Conservation (phyloP, 2,888 invertebrate species). For the Apocheima hispidaria region DNA sequence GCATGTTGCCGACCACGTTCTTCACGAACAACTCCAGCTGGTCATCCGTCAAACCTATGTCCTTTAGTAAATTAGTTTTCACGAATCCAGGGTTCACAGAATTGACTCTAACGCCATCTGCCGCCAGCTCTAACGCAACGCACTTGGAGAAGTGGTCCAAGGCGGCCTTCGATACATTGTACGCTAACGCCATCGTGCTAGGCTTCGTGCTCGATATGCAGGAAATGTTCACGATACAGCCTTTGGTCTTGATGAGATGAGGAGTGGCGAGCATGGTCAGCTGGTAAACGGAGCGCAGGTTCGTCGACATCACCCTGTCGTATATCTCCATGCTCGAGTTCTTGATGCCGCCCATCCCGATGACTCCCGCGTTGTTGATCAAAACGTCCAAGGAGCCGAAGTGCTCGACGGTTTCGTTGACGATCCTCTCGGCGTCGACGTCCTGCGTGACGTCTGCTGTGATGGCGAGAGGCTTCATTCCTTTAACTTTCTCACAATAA, state of each 20-base stretch:
- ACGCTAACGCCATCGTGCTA: constrained; percentile 91
- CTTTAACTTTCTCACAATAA: constrained; percentile 86
- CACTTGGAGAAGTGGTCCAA: constrained; percentile 97
- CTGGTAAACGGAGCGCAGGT: constrained; percentile 92
- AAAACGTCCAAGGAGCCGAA: constrained; percentile 91
- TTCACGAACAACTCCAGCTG: constrained; percentile 92
- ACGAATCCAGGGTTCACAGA: constrained; percentile 98
- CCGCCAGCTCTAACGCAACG: constrained; percentile 93
- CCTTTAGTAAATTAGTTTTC: constrained; percentile 93
- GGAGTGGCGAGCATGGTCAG: constrained; percentile 94
- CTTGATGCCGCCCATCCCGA: constrained; percentile 92
- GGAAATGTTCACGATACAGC: constrained; percentile 96
- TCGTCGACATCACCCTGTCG: constrained; percentile 94
- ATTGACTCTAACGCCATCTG: constrained; percentile 94
- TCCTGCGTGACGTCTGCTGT: constrained; percentile 89
- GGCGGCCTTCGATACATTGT: constrained; percentile 96
- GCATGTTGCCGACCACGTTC: constrained; percentile 90
- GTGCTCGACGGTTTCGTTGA: constrained; percentile 89
- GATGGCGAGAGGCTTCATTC: constrained; percentile 83
- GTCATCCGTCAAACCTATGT: constrained; percentile 83
- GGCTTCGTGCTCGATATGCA: constrained; percentile 92
- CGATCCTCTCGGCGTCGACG: constrained; percentile 87
- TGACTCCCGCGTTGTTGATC: constrained; percentile 94
- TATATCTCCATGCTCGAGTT: constrained; percentile 92
- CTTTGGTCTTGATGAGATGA: constrained; percentile 91